These are phyloP conservation scores for Diadema setosum DNA, from an alignment of 35 echinoderm and acorn worm species.

Conservation along the genomic window DNA sequence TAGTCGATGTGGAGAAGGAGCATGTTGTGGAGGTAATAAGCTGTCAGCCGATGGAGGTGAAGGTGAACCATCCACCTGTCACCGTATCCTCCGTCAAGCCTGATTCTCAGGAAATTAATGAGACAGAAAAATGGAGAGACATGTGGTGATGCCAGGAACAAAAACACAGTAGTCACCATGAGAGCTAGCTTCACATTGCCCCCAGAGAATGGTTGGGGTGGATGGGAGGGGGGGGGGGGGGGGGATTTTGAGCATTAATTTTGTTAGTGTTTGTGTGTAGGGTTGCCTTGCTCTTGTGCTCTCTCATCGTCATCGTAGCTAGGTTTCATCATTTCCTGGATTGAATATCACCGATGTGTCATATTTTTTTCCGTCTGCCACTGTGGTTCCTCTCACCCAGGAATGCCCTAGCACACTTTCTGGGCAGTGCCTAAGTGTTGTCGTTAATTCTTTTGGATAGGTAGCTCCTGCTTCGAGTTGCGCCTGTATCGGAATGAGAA, in stretches of 20 bases:
- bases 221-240: no score
- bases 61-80: conserved; percentile 22
- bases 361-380: not conserved
- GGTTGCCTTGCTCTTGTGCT: not conserved
- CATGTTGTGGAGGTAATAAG: conserved; percentile 24
- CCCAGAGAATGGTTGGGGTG: no score
- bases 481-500: no score
- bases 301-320: not conserved
- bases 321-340: conserved; percentile 9
- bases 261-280: not conserved
- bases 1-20: not conserved
- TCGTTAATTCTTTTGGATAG: no score
- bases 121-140: not conserved
- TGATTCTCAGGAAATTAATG: conserved; percentile 23
- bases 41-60: not conserved
- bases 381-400: no score
- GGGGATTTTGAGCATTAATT: not conserved
- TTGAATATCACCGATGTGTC: not conserved
- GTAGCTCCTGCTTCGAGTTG: no score
- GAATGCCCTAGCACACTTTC: no score
- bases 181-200: not conserved
- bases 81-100: not conserved
- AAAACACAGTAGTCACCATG: not conserved
- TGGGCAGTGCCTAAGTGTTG: no score
- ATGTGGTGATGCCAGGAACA: not conserved